Base-by-base conservation (phyloP, 2,797 vertebrate species). In the Menidia menidia region DNA sequence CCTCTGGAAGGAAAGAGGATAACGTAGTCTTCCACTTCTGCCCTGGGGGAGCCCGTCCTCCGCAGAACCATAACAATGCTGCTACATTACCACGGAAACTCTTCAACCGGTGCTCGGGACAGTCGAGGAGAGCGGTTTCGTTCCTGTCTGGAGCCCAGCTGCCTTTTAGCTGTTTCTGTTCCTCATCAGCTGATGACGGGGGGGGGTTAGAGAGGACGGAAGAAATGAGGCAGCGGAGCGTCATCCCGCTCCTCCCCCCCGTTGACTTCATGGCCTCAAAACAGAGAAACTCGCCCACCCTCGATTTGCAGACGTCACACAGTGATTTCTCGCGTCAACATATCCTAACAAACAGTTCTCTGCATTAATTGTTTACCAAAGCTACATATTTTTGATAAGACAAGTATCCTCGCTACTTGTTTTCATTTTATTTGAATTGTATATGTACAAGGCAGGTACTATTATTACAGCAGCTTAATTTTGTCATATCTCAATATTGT, bases 311-410 rank as follows among this genome's bases (percentile, higher is more conserved):
- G 87, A 84, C 72, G 86, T 89, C 86, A 84, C 74, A 76, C 80
- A 75, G 85, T 83, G 82, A 86, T 80, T 76, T 80, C 66, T 88
- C 83, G 84, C 81, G 68, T 78, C 77, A 60, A 75, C 69, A 73
- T 91, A 87, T 92, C 91, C 91, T 92, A 91, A 84, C 77, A 44
- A 25, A 81, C 84, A 84, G 86, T 89, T 88, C 88, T 92, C 86
- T 83, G 71, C 82, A 81, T 85, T 92, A 93, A 91, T 92, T 92
- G 94, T 95, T 95, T 95, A 95, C 95, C 94, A 95, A 95, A 95
- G 94, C 95, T 94, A 95, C 93, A 92, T 95, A 93, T 96, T 96
- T 96, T 95, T 95, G 93, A 94, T 95, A 95, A 93, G 90, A 93
- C 89, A 90, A 93, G 92, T 93, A 91, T 84, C 84, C 74, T 94